Base-by-base conservation (phyloP, 2,113 vertebrate species). In the Oryzias curvinotus region DNA sequence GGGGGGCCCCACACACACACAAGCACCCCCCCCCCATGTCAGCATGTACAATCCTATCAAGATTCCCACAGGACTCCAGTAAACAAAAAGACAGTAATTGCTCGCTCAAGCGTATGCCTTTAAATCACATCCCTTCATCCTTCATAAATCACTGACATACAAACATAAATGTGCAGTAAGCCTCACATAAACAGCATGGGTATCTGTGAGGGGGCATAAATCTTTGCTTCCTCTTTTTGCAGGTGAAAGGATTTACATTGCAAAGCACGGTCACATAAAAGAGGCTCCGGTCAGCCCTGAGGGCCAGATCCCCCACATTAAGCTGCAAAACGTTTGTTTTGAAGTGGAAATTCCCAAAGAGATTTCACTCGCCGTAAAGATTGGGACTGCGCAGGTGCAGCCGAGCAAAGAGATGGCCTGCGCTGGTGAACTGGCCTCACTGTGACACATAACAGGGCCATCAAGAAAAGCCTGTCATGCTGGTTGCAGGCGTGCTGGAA, bases 201-300 rank as follows among this genome's bases (percentile, higher is more conserved):
- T 77, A 64, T 72, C 58, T 68, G 75, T 21, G 57, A 53, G 25
- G 49, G 72, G 63, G 52, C 71, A 84, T 88, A 84, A 84, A 86
- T 86, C 84, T 83, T 65, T 71, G 54, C 77, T 89, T 89, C 84
- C 87, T 84, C 84, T 85, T 90, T 87, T 68, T 85, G 74, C 78
- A 87, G 84, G 87, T 83, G 77, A 73, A 77, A 28, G 55, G 64
- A 78, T 72, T 65, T 61, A 43, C 62, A 44, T 76, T 50, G 43
- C 44, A 50, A 55, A 71, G 75, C 41, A 21, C 18, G 58, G 59
- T 76, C 73, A 55, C 59, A 52, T 45, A 30, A 54, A 73, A 67
- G 64, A 69, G 54, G 56, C 61, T 65, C 43, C 13, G 65, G 59
- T 71, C 66, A 52, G 71, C 65, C 75, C 61, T 60, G n/a, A 8